Base-by-base conservation (phyloP, 1,140 invertebrate species). In the Orius insidiosus region DNA sequence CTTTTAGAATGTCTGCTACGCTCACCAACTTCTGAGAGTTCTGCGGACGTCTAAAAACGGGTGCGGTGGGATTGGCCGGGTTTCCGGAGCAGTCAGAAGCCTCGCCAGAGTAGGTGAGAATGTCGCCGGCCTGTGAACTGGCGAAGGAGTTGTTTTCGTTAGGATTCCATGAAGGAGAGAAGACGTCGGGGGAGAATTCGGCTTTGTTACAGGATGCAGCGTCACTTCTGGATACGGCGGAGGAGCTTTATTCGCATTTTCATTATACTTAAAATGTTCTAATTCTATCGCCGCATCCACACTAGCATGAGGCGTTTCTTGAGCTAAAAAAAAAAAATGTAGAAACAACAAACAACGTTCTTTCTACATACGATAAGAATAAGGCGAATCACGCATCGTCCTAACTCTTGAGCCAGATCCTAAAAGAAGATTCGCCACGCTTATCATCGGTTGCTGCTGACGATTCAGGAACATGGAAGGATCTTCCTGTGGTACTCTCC, bases 91-190 rank as follows among this genome's bases (percentile, higher is more conserved):
- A 18, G 80, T 85, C 49, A 85, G 65, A 51, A 85, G 68, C 61
- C 78, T 70, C 38, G 80, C 80, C 59, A 85, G 68, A 43, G 80
- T 85, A 41, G 80, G 79, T 52, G 80, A 81, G 63, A 80, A 83
- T 6, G 71, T 70, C 2, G 71, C 68, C 9, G 60, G 56, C 41
- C 55, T 45, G 15, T 52, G 46, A 39, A 48, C 31, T 4, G 10
- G 13, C 5, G 48, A 46, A 2, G 34, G 35, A 5, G 41, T 13
- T 11, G 52, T 51, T 63, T 76, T 81, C 1, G 78, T 81, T 11
- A 84, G 63, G 50, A 81, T 82, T 14, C 78, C 78, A 55, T 82
- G 79, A 2, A 84, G 65, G 19, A 84, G 60, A 1, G 78, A 81
- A 53, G 75, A 75, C 55, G 60, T 66, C 36, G 59, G 61, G 47